Evolutionary conservation across 2,888 invertebrate species (phyloP), one percentile per base, ranked within the genome.

Genomic region (Cryptocheilus praepositus): DNA sequence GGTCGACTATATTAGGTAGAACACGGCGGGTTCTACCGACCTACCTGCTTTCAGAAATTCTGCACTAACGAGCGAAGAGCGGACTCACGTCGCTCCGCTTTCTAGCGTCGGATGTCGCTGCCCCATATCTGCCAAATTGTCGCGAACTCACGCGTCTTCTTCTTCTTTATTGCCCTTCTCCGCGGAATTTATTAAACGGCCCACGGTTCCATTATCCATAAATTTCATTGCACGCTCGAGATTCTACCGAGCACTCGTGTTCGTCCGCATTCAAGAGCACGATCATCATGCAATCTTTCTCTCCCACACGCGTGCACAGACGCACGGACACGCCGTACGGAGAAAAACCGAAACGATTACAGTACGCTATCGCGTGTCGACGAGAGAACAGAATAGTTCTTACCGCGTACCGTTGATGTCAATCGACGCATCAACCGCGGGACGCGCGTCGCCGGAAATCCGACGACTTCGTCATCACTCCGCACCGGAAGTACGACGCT

Each of bases 31-130:
- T 64, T 59, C 67, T 57, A 58, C 49, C 74, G 75, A 61, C 54
- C 75, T 78, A 63, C 76, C 79, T 76, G 77, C 79, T 81, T 81
- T 81, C 81, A 74, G 79, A 80, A 80, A 81, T 76, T 78, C 74
- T 71, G 73, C 73, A 65, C 79, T 80, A 81, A 81, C 81, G 79
- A 81, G 77, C 76, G 67, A 49, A 28, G 55, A 57, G 58, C 62
- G 63, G 55, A 54, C 36, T 64, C 67, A 45, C 65, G 64, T 67
- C 71, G 71, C 67, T 69, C 69, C 64, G 67, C 70, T 71, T 73
- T 69, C 70, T 71, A 76, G 64, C 67, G 62, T 55, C 52, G 52
- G 19, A n/a, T 49, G 70, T 70, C 73, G 67, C 63, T 74, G 74
- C 73, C 74, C 74, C 70, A 74, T 74, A 73, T 74, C 74, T 73